Conservation (phyloP, 2,797 vertebrate species). For the Gallinago stenura region DNA sequence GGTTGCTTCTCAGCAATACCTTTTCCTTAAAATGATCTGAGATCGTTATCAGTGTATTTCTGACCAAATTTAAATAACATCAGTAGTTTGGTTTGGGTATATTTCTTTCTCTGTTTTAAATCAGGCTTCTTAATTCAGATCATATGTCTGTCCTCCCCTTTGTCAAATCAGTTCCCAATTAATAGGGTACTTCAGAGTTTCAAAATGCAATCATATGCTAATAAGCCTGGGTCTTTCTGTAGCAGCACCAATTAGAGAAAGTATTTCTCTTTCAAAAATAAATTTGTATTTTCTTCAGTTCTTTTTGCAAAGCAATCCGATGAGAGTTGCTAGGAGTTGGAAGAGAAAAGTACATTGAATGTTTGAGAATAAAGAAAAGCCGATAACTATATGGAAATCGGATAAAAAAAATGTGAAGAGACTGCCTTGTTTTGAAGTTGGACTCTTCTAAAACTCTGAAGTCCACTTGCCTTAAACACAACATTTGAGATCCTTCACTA, state of each 20-base stretch:
- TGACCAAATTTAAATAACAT: background rate
- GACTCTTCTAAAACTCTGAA: background rate
- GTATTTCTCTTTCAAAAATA: background rate
- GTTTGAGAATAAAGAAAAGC: background rate
- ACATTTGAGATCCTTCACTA: background rate
- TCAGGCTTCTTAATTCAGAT: slow-evolving; percentile 23
- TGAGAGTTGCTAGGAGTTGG: background rate
- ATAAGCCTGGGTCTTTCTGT: slow-evolving; percentile 6
- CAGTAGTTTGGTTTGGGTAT: background rate
- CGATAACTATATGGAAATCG: background rate
- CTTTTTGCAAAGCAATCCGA: background rate
- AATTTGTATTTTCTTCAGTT: background rate
- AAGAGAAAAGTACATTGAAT: background rate
- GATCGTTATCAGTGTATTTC: background rate
- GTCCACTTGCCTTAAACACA: background rate
- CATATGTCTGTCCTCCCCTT: background rate
- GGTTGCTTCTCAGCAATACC: background rate
- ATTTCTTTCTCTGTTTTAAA: background rate
- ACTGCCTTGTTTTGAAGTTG: background rate
- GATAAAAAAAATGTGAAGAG: background rate
- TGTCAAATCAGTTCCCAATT: slow-evolving; percentile 38
- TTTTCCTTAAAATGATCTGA: background rate
- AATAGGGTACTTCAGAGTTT: slow-evolving; percentile 30
- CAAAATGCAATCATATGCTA: slow-evolving; percentile 19
- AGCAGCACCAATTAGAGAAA: background rate